Percentiles rank a stretch among this genome's conserved stretches.
phyloP scores from a whole-genome alignment of 2,888 invertebrate genomes.

The Dastarcus helophoroides region DNA sequence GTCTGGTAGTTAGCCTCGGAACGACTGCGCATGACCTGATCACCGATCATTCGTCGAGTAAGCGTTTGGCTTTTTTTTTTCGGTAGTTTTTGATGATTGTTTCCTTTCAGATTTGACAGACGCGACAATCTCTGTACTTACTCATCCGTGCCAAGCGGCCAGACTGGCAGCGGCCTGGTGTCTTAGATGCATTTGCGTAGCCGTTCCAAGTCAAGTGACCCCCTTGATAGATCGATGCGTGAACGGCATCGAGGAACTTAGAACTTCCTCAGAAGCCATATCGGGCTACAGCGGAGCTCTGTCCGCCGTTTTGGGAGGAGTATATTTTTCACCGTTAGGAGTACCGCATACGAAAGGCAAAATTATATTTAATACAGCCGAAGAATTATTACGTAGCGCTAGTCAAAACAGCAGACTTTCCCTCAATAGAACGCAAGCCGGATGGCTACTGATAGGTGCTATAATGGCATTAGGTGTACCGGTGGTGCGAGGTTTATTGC shows the following conservation, averaged over 20 bases:
- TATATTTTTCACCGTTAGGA: conserved; percentile 79
- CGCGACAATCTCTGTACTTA: conserved; percentile 70
- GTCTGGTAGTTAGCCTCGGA: conserved; percentile 81
- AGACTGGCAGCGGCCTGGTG: conserved; percentile 93
- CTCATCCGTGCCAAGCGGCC: conserved; percentile 91
- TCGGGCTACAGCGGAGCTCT: conserved; percentile 88
- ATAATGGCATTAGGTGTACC: conserved; percentile 92
- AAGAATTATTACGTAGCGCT: conserved; percentile 89
- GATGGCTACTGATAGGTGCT: conserved; percentile 94
- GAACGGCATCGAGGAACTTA: conserved; percentile 76
- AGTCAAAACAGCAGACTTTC: conserved; percentile 94
- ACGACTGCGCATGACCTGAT: conserved; percentile 88
- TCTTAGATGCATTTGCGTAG: conserved; percentile 80
- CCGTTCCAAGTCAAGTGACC: conserved; percentile 89
- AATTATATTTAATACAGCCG: conserved; percentile 93
- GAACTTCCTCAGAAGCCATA: conserved; percentile 80
- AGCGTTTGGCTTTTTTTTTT: conserved; percentile 19
- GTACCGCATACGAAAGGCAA: conserved; percentile 96
- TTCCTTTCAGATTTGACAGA: conserved; percentile 52
- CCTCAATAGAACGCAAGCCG: conserved; percentile 89
- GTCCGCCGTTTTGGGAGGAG: conserved; percentile 87
- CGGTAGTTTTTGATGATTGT: conserved; percentile 11
- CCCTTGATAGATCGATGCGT: conserved; percentile 85
- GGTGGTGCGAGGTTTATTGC: conserved; percentile 83
- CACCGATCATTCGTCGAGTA: conserved; percentile 74